Evolutionary conservation across 1,140 invertebrate genomes (phyloP).

Genomic region (Polypedilum vanderplanki): DNA sequence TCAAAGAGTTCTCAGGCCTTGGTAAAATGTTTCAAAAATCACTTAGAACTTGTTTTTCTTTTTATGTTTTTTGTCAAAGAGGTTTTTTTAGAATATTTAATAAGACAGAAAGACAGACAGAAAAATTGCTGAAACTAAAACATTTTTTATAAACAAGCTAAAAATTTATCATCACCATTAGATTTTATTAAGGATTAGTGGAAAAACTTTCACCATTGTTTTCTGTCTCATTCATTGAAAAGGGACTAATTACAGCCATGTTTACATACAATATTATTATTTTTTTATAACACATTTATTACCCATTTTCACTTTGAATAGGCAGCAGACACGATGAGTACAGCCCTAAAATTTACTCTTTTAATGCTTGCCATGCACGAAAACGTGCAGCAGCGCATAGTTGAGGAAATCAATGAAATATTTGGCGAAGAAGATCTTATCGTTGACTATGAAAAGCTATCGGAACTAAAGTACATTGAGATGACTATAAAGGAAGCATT

Average conservation of each 20-base stretch:
- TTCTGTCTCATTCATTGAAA: background rate
- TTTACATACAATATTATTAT: background rate
- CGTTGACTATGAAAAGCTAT: slow-evolving; percentile 22
- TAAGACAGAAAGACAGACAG: too few relatives aligned
- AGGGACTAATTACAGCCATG: background rate
- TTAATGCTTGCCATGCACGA: slow-evolving; percentile 26
- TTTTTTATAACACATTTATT: background rate
- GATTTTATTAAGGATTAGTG: background rate
- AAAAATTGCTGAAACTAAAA: too few relatives aligned
- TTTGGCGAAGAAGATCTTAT: slow-evolving; percentile 17
- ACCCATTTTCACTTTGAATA: background rate
- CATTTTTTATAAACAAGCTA: background rate
- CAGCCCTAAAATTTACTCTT: background rate
- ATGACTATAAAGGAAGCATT: slow-evolving; percentile 21
- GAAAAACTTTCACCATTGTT: background rate
- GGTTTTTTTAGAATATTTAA: too few relatives aligned
- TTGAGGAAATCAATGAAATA: slow-evolving; percentile 21
- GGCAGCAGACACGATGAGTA: slow-evolving; percentile 25
- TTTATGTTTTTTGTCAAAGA: too few relatives aligned
- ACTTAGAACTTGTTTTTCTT: too few relatives aligned
- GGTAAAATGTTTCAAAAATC: too few relatives aligned
- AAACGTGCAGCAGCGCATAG: background rate
- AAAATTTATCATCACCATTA: background rate
- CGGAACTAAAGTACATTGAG: slow-evolving; percentile 7
- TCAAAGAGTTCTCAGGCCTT: too few relatives aligned